phyloP scores from a whole-genome alignment of 2,113 vertebrate species.

The Zeus faber region DNA sequence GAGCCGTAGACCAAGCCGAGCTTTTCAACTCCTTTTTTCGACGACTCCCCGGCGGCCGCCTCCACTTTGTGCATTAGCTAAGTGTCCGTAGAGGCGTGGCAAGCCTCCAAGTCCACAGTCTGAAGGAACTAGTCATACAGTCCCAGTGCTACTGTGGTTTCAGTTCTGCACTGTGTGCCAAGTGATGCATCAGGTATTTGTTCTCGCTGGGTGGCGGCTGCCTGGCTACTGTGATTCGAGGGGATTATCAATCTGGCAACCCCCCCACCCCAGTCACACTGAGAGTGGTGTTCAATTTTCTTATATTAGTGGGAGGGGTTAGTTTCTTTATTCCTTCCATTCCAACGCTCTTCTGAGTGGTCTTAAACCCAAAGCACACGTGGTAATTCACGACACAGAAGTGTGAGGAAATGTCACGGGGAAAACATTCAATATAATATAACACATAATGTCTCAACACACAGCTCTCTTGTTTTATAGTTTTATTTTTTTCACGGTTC shows the following conservation, averaged over 20 bases:
- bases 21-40: conserved; percentile 53
- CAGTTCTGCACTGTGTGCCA: conserved; percentile 6
- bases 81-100: conserved; percentile 38
- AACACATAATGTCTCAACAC: too few species aligned
- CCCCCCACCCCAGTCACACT: too few species aligned
- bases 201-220: conserved; percentile 41
- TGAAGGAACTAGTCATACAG: conserved; percentile 11
- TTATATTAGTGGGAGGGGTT: too few species aligned
- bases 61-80: conserved; percentile 37
- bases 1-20: conserved; percentile 47
- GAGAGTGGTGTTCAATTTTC: too few species aligned
- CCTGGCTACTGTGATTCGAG: conserved; percentile 41
- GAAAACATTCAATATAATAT: too few species aligned
- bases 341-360: too few species aligned
- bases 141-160: conserved; percentile 42
- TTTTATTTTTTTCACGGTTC: conserved; percentile 56
- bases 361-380: too few species aligned
- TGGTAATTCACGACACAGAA: too few species aligned
- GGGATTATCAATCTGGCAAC: too few species aligned
- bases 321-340: too few species aligned
- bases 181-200: conserved; percentile 41
- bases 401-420: too few species aligned
- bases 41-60: conserved; percentile 33
- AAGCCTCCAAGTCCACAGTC: conserved; percentile 40
- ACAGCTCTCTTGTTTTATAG: conserved; percentile 40